Conservation (phyloP, 1,140 invertebrate genomes). For the Eumaeus atala region DNA sequence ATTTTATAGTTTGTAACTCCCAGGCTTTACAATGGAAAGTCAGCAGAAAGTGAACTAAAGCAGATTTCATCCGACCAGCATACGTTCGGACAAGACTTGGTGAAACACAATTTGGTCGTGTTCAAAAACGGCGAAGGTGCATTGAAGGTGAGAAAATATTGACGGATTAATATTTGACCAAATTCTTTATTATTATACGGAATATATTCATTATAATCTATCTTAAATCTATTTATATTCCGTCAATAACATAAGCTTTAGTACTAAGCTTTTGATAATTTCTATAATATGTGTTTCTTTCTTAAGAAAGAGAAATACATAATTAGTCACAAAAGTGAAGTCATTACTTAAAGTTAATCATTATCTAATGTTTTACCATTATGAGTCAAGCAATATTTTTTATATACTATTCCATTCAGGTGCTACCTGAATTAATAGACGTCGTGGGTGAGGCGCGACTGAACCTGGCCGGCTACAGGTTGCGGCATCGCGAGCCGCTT, state of each 20-base stretch:
- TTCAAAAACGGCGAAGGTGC: conserved; percentile 96
- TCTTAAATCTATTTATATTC: too few relatives aligned
- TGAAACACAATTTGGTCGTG: conserved; percentile 97
- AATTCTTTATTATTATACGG: too few relatives aligned
- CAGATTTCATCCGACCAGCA: conserved; percentile 85
- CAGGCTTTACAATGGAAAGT: conserved; percentile 94
- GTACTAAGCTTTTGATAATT: too few relatives aligned
- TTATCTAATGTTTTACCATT: not conserved
- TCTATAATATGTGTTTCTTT: too few relatives aligned
- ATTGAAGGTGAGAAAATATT: conserved; percentile 75
- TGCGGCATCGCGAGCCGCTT: conserved; percentile 92
- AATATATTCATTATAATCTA: too few relatives aligned
- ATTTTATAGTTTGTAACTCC: not conserved
- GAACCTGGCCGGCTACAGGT: conserved; percentile 96
- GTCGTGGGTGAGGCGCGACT: conserved; percentile 95
- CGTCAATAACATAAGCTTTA: too few relatives aligned
- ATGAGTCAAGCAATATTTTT: not conserved
- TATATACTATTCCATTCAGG: conserved; percentile 71
- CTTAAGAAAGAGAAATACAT: too few relatives aligned
- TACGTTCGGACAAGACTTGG: conserved; percentile 93
- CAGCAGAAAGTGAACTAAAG: conserved; percentile 91
- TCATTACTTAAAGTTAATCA: too few relatives aligned
- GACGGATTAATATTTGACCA: too few relatives aligned
- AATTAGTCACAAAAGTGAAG: too few relatives aligned
- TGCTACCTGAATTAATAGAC: conserved; percentile 93